phyloP scores from a whole-genome alignment of 2,797 vertebrate genomes.

The Falco rusticolus region DNA sequence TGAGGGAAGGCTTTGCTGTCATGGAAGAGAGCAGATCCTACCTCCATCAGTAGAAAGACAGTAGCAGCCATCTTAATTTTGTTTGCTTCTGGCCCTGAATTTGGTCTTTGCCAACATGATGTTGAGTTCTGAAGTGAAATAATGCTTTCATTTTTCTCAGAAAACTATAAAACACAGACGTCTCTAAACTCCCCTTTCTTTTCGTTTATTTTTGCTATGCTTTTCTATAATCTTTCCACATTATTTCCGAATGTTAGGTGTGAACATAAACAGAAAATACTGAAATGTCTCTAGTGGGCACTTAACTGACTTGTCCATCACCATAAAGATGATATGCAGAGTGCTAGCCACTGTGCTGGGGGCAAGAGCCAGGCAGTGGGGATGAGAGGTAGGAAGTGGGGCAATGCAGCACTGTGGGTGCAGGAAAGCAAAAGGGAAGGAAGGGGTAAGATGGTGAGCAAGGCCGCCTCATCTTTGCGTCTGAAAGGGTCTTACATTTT shows the following conservation, averaged over 20 bases:
- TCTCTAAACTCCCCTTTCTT: not conserved
- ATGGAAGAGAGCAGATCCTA: not conserved
- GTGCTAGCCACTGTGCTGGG: not conserved
- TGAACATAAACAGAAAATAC: not conserved
- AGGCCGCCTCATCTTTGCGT: not conserved
- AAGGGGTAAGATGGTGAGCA: not conserved
- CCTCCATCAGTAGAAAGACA: not conserved
- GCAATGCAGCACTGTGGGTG: fast-evolving
- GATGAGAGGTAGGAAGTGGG: not conserved
- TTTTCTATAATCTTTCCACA: not conserved
- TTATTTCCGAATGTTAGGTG: not conserved
- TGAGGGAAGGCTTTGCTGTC: not conserved
- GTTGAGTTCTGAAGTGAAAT: not conserved
- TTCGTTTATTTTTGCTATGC: not conserved
- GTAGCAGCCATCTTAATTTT: not conserved
- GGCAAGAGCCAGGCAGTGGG: not conserved
- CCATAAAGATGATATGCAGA: fast-evolving
- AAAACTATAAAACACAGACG: not conserved
- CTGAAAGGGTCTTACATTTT: not conserved
- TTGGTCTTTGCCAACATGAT: not conserved
- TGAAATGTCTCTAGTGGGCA: not conserved
- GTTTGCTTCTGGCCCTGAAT: not conserved
- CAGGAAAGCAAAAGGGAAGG: not conserved
- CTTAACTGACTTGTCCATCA: not conserved
- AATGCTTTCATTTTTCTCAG: not conserved